Base-by-base conservation (phyloP, 2,797 vertebrate genomes). In the Myotis vivesi region DNA sequence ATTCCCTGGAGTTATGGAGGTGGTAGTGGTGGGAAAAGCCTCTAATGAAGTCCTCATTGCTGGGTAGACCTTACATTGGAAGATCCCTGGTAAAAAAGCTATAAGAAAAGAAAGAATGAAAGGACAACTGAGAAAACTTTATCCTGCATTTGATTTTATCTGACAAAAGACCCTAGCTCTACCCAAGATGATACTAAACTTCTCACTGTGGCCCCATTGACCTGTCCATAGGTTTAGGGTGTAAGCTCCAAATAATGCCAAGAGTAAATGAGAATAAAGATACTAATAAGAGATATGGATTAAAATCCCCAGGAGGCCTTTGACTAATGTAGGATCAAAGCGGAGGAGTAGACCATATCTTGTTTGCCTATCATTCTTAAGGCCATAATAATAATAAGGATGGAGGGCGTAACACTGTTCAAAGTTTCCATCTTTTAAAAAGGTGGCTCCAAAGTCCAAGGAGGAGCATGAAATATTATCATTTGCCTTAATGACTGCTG, bases 31-130 rank as follows among this genome's bases (percentile, higher is more conserved):
- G 23, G 80, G 36, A 12, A 89, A 84, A 44, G 11, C 77, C 83
- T 96, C 75, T 83, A 46, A 53, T 25, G 92, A 94, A 77, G 53
- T 44, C 12, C 10, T 6, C 55, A 73, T 85, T 44, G 30, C 28
- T 55, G 83, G 30, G 25, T 79, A 81, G 44, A 91, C 55, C 28
- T 94, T 92, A 92, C 96, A 97, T 3, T 82, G 87, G 19, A 77
- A 97, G 68, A 94, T 36, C 16, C 89, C 94, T 51, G 96, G 91
- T 89, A 94, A 75, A 81, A 96, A 85, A 66, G 77, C 96, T 96
- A 17, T n/a, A 89, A 94, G 73, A 94, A 51, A 93, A 95, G n/a
- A 85, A 83, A 89, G 64, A 92, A 38, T 75, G 44, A 69, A 90
- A 71, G 15, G 33, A 59, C 62, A 90, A 64, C 59, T 94, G 66